Evolutionary conservation across 2,888 invertebrate genomes (phyloP).

Genomic region (Yponomeuta sedellus): DNA sequence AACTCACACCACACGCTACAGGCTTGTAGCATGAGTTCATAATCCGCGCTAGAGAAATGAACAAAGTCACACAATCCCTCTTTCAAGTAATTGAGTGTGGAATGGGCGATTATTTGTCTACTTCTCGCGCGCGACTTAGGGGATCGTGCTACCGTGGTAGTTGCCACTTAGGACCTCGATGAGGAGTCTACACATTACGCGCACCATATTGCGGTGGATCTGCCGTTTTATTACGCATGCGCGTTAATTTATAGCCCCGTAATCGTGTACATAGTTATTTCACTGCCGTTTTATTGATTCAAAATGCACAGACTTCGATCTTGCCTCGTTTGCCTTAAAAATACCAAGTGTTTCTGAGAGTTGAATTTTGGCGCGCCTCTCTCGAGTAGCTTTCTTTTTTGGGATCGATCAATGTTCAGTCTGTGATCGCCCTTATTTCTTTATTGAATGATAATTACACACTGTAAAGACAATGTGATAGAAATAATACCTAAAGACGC

Average conservation of each 20-base stretch:
- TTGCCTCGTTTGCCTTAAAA: background rate
- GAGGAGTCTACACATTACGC: background rate
- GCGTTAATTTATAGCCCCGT: constrained; percentile 13
- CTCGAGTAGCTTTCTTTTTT: background rate
- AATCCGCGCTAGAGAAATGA: background rate
- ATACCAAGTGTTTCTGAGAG: background rate
- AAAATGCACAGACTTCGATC: background rate
- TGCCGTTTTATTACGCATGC: constrained; percentile 10
- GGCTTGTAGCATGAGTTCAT: too few species aligned
- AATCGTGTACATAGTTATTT: constrained; percentile 14
- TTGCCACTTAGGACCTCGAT: background rate
- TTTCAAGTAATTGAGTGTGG: too few species aligned
- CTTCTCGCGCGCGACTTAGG: too few species aligned
- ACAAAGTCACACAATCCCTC: too few species aligned
- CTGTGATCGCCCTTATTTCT: constrained; percentile 3
- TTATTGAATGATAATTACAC: constrained; percentile 1
- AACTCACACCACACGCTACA: too few species aligned
- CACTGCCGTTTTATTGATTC: constrained; percentile 8
- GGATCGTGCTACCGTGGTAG: too few species aligned
- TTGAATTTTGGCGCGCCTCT: background rate
- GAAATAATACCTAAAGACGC: constrained; percentile 73
- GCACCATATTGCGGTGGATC: constrained; percentile 7
- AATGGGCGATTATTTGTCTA: too few species aligned
- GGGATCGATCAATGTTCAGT: background rate
- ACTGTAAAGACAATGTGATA: constrained; percentile 62